phyloP scores from a whole-genome alignment of 1,140 invertebrate species.

The Reticulitermes speratus region DNA sequence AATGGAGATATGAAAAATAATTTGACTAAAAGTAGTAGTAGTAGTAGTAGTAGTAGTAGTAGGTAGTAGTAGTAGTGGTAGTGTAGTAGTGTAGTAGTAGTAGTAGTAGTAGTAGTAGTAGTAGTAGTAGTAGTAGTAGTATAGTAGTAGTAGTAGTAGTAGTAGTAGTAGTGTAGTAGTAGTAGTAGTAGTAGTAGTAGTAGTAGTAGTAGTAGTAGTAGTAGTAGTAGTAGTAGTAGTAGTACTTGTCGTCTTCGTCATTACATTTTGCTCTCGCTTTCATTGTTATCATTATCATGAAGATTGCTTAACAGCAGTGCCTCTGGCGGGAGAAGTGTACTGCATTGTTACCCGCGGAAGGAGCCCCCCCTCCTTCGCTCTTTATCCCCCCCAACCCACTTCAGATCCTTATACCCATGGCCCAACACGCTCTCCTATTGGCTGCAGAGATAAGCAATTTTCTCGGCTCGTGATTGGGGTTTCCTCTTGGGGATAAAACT shows the following conservation, averaged over 20 bases:
- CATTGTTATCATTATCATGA: not conserved
- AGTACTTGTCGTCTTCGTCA: not conserved
- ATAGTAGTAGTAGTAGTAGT: too few relatives aligned
- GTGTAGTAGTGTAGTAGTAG: too few relatives aligned
- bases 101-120: too few relatives aligned
- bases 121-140: too few relatives aligned
- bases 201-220: not conserved
- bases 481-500: slow-evolving; percentile 65
- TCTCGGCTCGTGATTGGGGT: slow-evolving; percentile 69
- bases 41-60: too few relatives aligned
- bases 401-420: not conserved
- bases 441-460: slow-evolving; percentile 54
- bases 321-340: not conserved
- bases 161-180: too few relatives aligned
- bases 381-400: not conserved
- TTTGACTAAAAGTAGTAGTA: too few relatives aligned
- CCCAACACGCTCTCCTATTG: slow-evolving; percentile 26
- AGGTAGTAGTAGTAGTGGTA: too few relatives aligned
- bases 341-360: slow-evolving; percentile 6
- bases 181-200: too few relatives aligned
- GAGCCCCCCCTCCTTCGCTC: not conserved
- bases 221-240: not conserved
- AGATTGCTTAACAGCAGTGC: not conserved
- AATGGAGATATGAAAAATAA: too few relatives aligned
- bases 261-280: not conserved